Evolutionary conservation across 1,140 invertebrate genomes (phyloP).

Genomic region (Ceratosolen solmsi): DNA sequence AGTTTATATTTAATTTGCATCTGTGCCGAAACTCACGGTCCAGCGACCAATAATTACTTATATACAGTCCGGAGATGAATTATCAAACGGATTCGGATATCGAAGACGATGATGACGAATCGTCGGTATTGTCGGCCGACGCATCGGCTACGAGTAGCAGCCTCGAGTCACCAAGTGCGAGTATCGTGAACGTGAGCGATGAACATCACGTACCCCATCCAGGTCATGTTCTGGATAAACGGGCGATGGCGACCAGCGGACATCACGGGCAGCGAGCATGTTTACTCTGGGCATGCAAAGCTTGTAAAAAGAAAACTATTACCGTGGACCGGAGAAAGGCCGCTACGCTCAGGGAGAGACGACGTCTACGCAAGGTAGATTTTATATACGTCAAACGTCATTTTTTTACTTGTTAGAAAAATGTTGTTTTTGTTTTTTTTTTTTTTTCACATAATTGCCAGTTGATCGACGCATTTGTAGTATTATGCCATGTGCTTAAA

Average conservation of each 20-base stretch:
- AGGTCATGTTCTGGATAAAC: slow-evolving; percentile 58
- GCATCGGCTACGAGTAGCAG: slow-evolving; percentile 61
- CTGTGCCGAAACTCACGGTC: no score
- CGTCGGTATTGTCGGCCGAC: slow-evolving; percentile 67
- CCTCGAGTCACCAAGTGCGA: slow-evolving; percentile 62
- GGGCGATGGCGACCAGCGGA: neutral
- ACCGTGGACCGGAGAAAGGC: slow-evolving; percentile 96
- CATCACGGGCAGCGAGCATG: slow-evolving; percentile 73
- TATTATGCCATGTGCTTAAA: no score
- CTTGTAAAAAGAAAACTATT: slow-evolving; percentile 95
- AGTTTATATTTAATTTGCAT: no score
- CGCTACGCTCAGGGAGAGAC: slow-evolving; percentile 93
- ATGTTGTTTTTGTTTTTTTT: no score
- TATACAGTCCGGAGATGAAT: slow-evolving; percentile 31
- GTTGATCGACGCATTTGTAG: no score
- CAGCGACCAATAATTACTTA: neutral
- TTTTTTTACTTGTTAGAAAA: neutral
- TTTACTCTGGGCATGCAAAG: slow-evolving; percentile 95
- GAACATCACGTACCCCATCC: slow-evolving; percentile 69
- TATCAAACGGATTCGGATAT: slow-evolving; percentile 64
- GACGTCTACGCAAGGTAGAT: slow-evolving; percentile 90
- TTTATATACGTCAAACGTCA: no score
- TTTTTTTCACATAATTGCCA: no score
- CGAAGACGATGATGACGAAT: slow-evolving; percentile 62
- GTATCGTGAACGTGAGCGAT: slow-evolving; percentile 54